Evolutionary conservation across 2,113 vertebrate genomes (phyloP).

Genomic region (Spermophilus dauricus): DNA sequence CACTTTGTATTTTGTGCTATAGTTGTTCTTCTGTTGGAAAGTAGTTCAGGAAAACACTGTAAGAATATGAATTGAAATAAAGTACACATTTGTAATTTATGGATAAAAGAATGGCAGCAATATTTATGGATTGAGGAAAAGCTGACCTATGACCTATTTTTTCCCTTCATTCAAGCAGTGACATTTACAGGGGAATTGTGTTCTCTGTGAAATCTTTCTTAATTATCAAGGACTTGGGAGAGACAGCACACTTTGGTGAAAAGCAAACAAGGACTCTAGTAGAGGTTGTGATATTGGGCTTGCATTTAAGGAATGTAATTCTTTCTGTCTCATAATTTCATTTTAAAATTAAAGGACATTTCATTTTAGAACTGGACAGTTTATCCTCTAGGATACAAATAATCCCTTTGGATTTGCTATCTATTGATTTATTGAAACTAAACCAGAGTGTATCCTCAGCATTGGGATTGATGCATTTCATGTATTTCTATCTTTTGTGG

Average conservation of each 20-base stretch:
- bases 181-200: conserved; percentile 9
- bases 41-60: conserved; percentile 21
- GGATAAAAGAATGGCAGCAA: not conserved
- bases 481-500: not conserved
- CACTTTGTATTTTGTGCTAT: conserved; percentile 38
- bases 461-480: not conserved
- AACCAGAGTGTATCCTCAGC: not conserved
- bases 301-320: conserved; percentile 19
- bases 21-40: conserved; percentile 36
- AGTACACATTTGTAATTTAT: conserved; percentile 10
- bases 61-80: conserved; percentile 54
- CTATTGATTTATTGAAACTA: conserved; percentile 14
- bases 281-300: not conserved
- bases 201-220: conserved; percentile 28
- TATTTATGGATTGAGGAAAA: not conserved
- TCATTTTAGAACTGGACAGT: conserved; percentile 32
- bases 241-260: conserved; percentile 19
- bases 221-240: not conserved
- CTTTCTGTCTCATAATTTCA: not conserved
- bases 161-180: not conserved
- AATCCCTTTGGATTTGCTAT: not conserved
- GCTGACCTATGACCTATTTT: not conserved
- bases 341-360: not conserved
- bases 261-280: not conserved
- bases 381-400: conserved; percentile 12